These are phyloP conservation scores for Elmis aenea DNA, from an alignment of 2,888 invertebrate genomes.

Conservation along the genomic window DNA sequence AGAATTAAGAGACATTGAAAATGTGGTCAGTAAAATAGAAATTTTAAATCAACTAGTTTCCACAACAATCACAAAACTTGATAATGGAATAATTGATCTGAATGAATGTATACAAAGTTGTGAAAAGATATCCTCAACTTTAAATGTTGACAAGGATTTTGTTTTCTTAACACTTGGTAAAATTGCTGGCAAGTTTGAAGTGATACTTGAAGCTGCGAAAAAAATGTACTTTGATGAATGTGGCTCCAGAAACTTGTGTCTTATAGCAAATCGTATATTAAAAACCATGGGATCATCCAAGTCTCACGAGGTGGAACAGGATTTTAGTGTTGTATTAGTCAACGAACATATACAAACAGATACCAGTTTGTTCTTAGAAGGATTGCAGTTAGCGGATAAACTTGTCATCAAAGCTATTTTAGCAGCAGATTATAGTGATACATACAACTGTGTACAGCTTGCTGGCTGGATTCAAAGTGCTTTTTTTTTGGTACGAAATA, in stretches of 20 bases:
- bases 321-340: no score
- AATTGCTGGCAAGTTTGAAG: constrained; percentile 23
- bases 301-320: no score
- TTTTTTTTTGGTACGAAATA: constrained; percentile 4
- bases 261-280: constrained; percentile 28
- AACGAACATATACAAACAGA: no score
- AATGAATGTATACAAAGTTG: constrained; percentile 20
- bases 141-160: constrained; percentile 22
- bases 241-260: constrained; percentile 23
- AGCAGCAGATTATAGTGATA: constrained; percentile 16
- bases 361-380: constrained; percentile 13
- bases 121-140: constrained; percentile 25
- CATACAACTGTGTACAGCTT: constrained; percentile 15
- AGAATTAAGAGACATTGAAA: constrained; percentile 17
- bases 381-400: constrained; percentile 24
- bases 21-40: constrained; percentile 9
- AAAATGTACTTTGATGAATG: constrained; percentile 22
- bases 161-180: constrained; percentile 27
- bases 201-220: constrained; percentile 25
- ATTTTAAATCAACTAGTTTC: no score
- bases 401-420: constrained; percentile 28
- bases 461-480: constrained; percentile 15
- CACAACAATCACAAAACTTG: no score
- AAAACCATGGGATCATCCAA: constrained; percentile 22
- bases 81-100: no score